Base-by-base conservation (phyloP, 2,888 invertebrate species). In the Hirtodrosophila trivittata region DNA sequence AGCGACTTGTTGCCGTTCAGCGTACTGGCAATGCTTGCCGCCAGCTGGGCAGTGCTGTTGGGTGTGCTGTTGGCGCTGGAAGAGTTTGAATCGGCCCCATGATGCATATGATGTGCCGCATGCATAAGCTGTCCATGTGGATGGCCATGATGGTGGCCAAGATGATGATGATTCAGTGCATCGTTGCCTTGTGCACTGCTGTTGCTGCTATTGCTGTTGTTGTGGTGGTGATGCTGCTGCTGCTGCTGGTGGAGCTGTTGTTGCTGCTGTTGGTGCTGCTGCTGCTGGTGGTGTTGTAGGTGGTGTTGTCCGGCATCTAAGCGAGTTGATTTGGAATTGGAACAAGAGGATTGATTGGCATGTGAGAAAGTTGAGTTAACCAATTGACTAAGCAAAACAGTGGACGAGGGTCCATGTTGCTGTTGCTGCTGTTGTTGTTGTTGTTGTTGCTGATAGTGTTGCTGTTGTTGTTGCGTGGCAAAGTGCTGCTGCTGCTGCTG, bases 51-150 rank as follows among this genome's bases (percentile, higher is more conserved):
- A 35, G 71, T 75, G 84, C 66, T 90, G 30, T 91, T 90, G 78
- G 92, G 90, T 81, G 92, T 91, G 87, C 91, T 91, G 33, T 51
- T 78, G 54, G 92, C 91, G 75, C 91, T 90, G 64, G 92, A 90
- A 30, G 92, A 90, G 37, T 91, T 87, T 1, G 85, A 82, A 16
- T 82, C 85, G 41, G 37, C 74, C 8, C 50, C 62, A 35, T 73
- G 73, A 16, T 75, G 73, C 54, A 86, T 73, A 57, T 86, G 88
- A 54, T 88, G 87, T 4, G 67, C 55, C 25, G 66, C 35, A 45
- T 83, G 82, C 41, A 77, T 42, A 45, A 78, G 14, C 41, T 78
- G 63, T 25, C 64, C 51, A 55, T 66, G 84, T 28, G 46, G 64
- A 42, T 78, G 81, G 12, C 63, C 81, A 26, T 73, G 83, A 5